Conservation (phyloP, 2,113 vertebrate genomes). For the Gorsachius goisagi region DNA sequence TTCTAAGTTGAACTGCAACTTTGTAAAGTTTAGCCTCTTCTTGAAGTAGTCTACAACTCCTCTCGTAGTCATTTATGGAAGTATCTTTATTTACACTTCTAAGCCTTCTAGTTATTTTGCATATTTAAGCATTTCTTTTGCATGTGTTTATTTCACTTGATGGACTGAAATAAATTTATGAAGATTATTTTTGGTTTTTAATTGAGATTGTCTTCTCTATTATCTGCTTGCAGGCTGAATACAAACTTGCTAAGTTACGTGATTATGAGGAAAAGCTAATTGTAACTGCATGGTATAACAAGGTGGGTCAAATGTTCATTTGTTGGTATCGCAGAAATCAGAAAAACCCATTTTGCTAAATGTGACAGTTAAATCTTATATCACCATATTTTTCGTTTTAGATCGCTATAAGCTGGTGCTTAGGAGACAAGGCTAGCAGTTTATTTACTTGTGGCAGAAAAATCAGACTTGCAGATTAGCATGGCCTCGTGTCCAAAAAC, state of each 20-base stretch:
- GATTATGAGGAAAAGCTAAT: slow-evolving; percentile 96
- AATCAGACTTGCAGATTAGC: background rate
- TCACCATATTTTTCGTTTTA: background rate
- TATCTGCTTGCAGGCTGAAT: slow-evolving; percentile 78
- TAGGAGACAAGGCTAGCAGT: background rate
- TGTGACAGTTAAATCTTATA: background rate
- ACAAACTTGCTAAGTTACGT: slow-evolving; percentile 88
- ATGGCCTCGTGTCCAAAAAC: background rate
- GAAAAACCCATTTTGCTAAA: background rate
- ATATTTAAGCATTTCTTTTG: background rate
- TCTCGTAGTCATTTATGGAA: background rate
- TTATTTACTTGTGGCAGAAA: background rate
- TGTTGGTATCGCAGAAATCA: background rate
- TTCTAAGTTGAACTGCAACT: background rate
- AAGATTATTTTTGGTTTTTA: background rate
- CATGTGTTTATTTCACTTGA: background rate
- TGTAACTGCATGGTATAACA: slow-evolving; percentile 97
- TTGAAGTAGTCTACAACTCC: background rate
- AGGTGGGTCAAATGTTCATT: slow-evolving; percentile 74
- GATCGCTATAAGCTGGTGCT: background rate
- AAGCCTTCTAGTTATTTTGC: background rate
- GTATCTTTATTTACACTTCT: background rate
- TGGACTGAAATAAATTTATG: background rate
- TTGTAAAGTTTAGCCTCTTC: background rate
- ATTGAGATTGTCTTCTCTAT: background rate